Base-by-base conservation (phyloP, 2,797 vertebrate genomes). In the Chiroxiphia lanceolata region DNA sequence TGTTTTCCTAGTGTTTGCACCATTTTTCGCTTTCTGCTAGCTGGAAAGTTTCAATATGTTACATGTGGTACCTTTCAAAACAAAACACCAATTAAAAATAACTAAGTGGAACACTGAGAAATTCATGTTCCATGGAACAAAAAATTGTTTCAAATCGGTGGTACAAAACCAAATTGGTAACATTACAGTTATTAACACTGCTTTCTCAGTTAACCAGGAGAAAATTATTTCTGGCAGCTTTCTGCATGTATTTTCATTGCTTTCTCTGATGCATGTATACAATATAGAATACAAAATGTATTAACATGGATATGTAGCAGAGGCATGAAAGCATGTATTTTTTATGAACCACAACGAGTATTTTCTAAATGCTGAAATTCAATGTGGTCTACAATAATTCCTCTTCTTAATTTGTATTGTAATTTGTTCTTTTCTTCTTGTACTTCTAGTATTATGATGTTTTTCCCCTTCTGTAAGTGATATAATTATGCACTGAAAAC, bases 51-150 rank as follows among this genome's bases (percentile, higher is more conserved):
- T 89, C 83, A 75, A 17, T 89, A 70, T 38, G 25, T 20, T 95
- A 56, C 77, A 89, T 85, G 36, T 83, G 80, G 77, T 84, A 87
- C 64, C 57, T 74, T 68, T 93, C 91, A 84, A 89, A 96, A 83
- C 51, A 94, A 97, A 96, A 74, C 26, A 44, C 31, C 50, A 42
- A 90, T 96, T 94, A 89, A 95, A 97, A 97, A 84, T 85, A 95
- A 69, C 47, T 87, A 44, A 94, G 44, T 89, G 38, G 85, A 96
- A 87, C 75, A 94, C 0, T 76, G 27, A 89, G 54, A 87, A 67
- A 50, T 90, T 90, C 69, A 20, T 89, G 83, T 88, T 94, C 67
- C 60, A 50, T 40, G 64, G 88, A 93, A 91, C 75, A 94, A 48
- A 77, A 70, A 60, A 79, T 93, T 83, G 59, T 83, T 90, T 87